Base-by-base conservation (phyloP, 2,888 invertebrate species). In the Pediacus dermestoides region DNA sequence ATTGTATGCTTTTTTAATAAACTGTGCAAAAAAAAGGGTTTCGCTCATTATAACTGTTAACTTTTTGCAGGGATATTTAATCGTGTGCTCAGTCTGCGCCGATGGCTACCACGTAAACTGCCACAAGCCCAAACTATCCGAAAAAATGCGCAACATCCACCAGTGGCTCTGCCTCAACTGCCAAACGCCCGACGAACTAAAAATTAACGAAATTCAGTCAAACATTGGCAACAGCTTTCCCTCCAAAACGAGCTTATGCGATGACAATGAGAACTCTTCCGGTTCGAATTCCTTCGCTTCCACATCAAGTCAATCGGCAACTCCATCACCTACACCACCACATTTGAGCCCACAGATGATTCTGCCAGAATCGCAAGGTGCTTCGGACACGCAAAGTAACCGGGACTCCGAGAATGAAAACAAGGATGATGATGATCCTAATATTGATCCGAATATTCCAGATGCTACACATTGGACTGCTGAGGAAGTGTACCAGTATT, bases 51-150 rank as follows among this genome's bases (percentile, higher is more conserved):
- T 15, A 35, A 1, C 14, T 9, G 2, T 3, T 32, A n/a, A 8
- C 10, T 37, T 28, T 25, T 53, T 60, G 23, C 33, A 66, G 66
- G 67, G 67, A 8, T 46, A 50, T 30, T 40, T 61, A 18, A 50
- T 53, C n/a, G 59, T 61, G 1, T 61, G 93, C 68, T 82, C 82
- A 52, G 78, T 80, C 16, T 93, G 93, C 65, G 85, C 87, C 27
- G 88, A 90, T 66, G 85, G 85, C 2, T 93, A 87, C 63, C 93
- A 93, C 66, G 76, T 82, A 44, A 71, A 75, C 16, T 93, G 92
- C 60, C 92, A 91, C 58, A 71, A 77, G 18, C 89, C 91, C 2
- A 74, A 76, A 26, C 74, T 85, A 44, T 68, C 72, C 2, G 77
- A 76, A 42, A 73, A 74, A 46, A 58, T 68, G 26, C 77, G 78